These are phyloP conservation scores for Berghia stephanieae DNA, from an alignment of 1,140 invertebrate species.

Conservation along the genomic window DNA sequence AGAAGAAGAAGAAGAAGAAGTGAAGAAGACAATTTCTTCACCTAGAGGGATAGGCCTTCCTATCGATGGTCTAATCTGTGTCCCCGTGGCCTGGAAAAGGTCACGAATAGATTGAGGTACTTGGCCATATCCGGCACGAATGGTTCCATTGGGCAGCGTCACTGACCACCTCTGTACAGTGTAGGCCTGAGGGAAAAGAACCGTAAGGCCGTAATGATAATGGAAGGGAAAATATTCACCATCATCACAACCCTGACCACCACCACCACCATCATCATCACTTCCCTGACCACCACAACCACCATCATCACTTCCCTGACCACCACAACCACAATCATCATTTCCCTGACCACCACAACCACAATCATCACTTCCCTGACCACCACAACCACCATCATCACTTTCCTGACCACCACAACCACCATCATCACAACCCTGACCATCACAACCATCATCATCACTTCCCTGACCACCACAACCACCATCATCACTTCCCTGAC, in stretches of 20 bases:
- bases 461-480: no score
- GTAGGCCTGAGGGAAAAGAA: not conserved
- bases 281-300: not conserved
- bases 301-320: not conserved
- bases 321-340: not conserved
- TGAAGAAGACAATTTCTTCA: not conserved
- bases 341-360: not conserved
- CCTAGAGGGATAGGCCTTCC: not conserved
- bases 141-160: conserved; percentile 25
- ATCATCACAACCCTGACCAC: not conserved
- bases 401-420: no score
- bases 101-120: conserved; percentile 23
- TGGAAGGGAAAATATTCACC: not conserved
- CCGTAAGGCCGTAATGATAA: not conserved
- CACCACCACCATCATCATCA: not conserved
- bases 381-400: no score
- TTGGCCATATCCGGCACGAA: conserved; percentile 16
- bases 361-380: not conserved
- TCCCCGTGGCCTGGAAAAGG: conserved; percentile 30
- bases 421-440: no score
- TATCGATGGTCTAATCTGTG: not conserved
- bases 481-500: no score
- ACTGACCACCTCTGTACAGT: conserved; percentile 25
- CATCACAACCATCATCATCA: no score
- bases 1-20: not conserved